Base-by-base conservation (phyloP, 2,113 vertebrate species). In the Pristiophorus japonicus region DNA sequence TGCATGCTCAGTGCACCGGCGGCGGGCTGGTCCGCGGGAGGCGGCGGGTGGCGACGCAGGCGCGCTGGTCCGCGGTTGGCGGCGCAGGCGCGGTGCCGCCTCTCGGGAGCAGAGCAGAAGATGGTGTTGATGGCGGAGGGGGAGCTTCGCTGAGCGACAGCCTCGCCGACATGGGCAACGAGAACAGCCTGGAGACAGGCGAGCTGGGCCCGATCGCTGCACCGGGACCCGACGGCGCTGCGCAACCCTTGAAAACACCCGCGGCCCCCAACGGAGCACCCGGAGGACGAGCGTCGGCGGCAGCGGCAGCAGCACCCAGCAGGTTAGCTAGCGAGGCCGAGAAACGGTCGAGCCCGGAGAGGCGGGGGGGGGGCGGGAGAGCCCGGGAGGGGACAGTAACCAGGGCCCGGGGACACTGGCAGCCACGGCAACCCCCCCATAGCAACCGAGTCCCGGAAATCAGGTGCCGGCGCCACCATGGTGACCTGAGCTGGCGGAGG, bases 51-150 rank as follows among this genome's bases (percentile, higher is more conserved):
- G n/a, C n/a, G n/a, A n/a, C n/a, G 78, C 78, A 84, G 34, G 78
- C n/a, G 78, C 78, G 6, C 11, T 73, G 20, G 20, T 6, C 11
- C 34, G 90, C 30, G 90, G 55, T 59, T 88, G 42, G 27, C 0
- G 22, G 63, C 92, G 92, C 92, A 94, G 38, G 92, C 92, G 92
- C 65, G 47, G 20, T 94, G 65, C 24, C 38, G 92, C 24, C 65
- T 16, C 38, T 0, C 4, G 24, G 38, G n/a, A 16, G 55, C 18
- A 22, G 92, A 70, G 62, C 20, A 67, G 65, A 70, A 45, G 92
- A 94, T 94, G 92, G 65, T 94, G 65, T 70, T 70, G 92, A 94
- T 67, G 38, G n/a, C 42, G 92, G 92, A 94, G 92, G 30, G 65
- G 24, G 42, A 27, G 92, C 65, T 70, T 70, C 65, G 92, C 42